phyloP scores from a whole-genome alignment of 2,888 invertebrate genomes.

The Arctia plantaginis region DNA sequence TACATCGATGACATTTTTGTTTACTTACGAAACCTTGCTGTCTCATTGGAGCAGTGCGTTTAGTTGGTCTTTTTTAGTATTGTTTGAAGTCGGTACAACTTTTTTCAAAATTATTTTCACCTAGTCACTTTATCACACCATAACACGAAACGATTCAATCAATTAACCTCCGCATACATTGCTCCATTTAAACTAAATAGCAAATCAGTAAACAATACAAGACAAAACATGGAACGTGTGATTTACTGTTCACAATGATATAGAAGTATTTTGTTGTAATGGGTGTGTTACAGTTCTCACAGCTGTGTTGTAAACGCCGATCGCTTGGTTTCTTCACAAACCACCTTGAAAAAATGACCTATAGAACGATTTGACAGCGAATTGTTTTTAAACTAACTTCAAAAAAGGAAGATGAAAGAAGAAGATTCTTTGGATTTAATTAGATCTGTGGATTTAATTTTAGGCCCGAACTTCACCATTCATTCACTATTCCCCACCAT shows the following conservation, averaged over 20 bases:
- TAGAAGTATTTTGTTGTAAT: background rate
- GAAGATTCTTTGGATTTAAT: too few species aligned
- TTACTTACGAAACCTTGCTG: too few species aligned
- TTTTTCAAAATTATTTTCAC: too few species aligned
- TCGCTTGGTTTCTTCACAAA: slow-evolving; percentile 38
- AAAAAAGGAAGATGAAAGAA: too few species aligned
- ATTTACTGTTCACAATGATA: background rate
- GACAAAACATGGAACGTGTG: slow-evolving; percentile 7
- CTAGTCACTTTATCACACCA: background rate
- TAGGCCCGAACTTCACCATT: too few species aligned
- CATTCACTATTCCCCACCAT: too few species aligned
- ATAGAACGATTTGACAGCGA: background rate
- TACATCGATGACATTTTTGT: too few species aligned
- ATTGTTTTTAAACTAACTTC: too few species aligned
- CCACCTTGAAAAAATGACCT: background rate
- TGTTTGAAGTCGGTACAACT: too few species aligned
- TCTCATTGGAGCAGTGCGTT: too few species aligned
- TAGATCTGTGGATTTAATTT: too few species aligned
- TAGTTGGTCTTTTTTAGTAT: too few species aligned
- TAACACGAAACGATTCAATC: background rate
- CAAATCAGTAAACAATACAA: slow-evolving; percentile 5
- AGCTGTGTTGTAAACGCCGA: slow-evolving; percentile 36
- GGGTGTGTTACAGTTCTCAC: slow-evolving; percentile 41
- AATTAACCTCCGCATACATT: background rate
- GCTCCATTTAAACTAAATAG: background rate